Percentiles rank a stretch among this genome's conserved stretches.
Evolutionary conservation across 2,888 invertebrate genomes (phyloP).

Genomic region (Isotomurus palustris): DNA sequence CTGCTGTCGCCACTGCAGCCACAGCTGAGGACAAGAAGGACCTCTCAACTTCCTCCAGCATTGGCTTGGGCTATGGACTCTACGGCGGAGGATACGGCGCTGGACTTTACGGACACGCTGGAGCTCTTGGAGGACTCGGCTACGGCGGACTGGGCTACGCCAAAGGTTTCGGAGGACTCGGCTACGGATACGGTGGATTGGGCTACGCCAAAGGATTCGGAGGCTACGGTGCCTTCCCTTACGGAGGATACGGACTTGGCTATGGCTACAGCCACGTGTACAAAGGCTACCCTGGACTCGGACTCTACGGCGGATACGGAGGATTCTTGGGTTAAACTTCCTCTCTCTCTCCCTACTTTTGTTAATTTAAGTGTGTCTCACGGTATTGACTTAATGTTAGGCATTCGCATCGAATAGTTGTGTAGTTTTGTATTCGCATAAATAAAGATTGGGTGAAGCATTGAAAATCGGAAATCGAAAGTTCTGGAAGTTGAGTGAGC

Average conservation of each 20-base stretch:
- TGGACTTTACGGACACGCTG: not conserved
- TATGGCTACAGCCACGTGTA: not conserved
- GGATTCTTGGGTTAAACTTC: too few relatives aligned
- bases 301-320: not conserved
- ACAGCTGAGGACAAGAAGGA: not conserved
- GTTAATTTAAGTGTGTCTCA: too few relatives aligned
- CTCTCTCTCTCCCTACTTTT: too few relatives aligned
- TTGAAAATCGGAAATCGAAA: too few relatives aligned
- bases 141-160: not conserved
- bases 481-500: too few relatives aligned
- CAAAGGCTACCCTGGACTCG: not conserved
- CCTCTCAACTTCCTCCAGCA: not conserved
- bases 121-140: not conserved
- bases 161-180: not conserved
- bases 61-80: not conserved
- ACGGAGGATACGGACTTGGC: not conserved
- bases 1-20: not conserved
- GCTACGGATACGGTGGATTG: slow-evolving; percentile 1
- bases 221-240: not conserved
- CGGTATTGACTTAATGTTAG: too few relatives aligned
- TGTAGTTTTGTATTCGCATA: not conserved
- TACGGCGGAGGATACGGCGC: slow-evolving; percentile 1
- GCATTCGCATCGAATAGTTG: not conserved
- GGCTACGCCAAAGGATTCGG: slow-evolving; percentile 7
- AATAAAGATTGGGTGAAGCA: too few relatives aligned